These are phyloP conservation scores for Spodoptera frugiperda DNA, from an alignment of 1,140 invertebrate genomes.

Conservation along the genomic window DNA sequence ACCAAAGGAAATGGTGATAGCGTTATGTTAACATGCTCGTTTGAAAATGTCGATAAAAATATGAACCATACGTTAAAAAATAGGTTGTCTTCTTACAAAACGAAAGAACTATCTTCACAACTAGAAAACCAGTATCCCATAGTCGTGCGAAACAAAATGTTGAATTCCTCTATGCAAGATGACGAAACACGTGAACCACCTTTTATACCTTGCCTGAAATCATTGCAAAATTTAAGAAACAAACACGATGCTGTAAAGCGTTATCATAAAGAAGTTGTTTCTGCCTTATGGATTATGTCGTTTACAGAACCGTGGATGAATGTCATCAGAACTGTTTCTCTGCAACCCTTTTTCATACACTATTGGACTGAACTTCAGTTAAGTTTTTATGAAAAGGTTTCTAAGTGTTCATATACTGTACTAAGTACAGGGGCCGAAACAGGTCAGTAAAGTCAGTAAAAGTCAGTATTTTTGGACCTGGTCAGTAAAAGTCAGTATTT, in stretches of 20 bases:
- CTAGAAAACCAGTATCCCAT: conserved; percentile 9
- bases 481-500: too few species aligned
- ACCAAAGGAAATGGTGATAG: neutral
- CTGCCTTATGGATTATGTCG: conserved; percentile 5
- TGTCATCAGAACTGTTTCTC: conserved; percentile 7
- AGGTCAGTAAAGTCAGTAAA: too few species aligned
- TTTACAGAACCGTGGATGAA: conserved; percentile 19
- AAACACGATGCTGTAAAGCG: neutral
- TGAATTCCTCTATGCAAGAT: conserved; percentile 8
- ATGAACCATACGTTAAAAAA: conserved; percentile 10
- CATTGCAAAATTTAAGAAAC: conserved; percentile 7
- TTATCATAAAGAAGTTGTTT: conserved; percentile 5
- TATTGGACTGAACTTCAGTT: conserved; percentile 5
- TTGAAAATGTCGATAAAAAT: conserved; percentile 10
- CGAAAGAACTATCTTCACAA: neutral
- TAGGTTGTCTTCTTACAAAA: conserved; percentile 11
- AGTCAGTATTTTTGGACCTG: too few species aligned
- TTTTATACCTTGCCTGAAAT: conserved; percentile 8
- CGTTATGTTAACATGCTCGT: neutral
- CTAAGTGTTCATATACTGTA: neutral
- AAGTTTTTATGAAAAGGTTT: neutral
- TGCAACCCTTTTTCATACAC: conserved; percentile 8
- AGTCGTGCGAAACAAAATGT: conserved; percentile 6
- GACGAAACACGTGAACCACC: conserved; percentile 16
- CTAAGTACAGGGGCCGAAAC: too few species aligned